Conservation (phyloP, 1,140 invertebrate species). For the Theocolax elegans region DNA sequence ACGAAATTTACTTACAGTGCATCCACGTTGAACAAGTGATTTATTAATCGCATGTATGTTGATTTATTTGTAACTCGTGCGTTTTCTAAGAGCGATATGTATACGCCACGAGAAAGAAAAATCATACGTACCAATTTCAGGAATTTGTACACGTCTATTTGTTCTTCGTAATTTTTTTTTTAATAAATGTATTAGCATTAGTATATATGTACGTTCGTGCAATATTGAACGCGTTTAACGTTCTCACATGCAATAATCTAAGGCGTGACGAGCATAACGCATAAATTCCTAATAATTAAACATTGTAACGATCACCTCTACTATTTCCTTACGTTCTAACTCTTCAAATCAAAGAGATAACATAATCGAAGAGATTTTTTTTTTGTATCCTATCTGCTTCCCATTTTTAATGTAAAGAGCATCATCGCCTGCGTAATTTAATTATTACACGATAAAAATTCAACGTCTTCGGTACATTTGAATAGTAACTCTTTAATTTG, state of each 20-base stretch:
- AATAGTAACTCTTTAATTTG: neutral
- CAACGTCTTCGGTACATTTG: constrained; percentile 17
- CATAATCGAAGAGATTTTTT: too few species aligned
- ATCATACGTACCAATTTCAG: neutral
- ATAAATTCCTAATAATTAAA: constrained; percentile 20
- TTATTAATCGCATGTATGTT: too few species aligned
- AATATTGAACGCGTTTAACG: constrained; percentile 13
- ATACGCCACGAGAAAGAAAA: too few species aligned
- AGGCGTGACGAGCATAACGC: constrained; percentile 9
- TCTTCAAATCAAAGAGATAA: neutral
- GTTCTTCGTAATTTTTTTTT: too few species aligned
- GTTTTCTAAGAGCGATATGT: too few species aligned
- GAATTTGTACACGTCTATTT: neutral
- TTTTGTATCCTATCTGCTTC: too few species aligned
- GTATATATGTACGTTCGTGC: neutral
- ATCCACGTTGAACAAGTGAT: too few species aligned
- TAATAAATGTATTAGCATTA: neutral
- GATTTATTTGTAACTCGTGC: too few species aligned
- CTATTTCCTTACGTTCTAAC: constrained; percentile 5
- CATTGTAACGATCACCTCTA: constrained; percentile 17
- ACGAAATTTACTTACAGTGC: too few species aligned
- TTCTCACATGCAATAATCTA: constrained; percentile 12
- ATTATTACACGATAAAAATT: constrained; percentile 14
- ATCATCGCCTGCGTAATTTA: constrained; percentile 27
- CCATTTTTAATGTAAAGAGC: constrained; percentile 32